These are phyloP conservation scores for Suricata suricatta DNA, from an alignment of 2,113 vertebrate species.

Conservation along the genomic window DNA sequence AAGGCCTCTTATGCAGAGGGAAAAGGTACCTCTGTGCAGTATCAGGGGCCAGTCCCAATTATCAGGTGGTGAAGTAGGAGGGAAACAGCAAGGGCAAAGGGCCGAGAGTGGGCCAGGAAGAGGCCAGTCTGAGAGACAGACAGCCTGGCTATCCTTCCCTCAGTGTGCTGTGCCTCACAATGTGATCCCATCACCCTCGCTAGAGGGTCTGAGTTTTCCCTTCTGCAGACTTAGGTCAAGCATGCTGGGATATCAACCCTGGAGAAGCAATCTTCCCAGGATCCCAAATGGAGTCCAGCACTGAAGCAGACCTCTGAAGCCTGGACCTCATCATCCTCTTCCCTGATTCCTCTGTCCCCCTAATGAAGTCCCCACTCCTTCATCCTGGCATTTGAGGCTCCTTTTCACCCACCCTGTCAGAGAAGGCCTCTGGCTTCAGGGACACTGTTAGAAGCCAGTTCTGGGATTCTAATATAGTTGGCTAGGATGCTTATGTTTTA, in stretches of 20 bases:
- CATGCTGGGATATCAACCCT: not conserved
- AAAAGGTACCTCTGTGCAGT: not conserved
- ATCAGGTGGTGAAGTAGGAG: not conserved
- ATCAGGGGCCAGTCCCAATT: conserved; percentile 13
- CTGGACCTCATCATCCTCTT: not conserved
- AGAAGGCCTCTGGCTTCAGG: conserved; percentile 7
- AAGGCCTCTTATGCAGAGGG: conserved; percentile 6
- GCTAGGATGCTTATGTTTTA: not conserved
- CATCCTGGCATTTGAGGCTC: not conserved
- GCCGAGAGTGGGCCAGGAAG: not conserved
- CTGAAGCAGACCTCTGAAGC: conserved; percentile 13
- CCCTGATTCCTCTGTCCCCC: not conserved
- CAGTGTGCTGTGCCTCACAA: not conserved
- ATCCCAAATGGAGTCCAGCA: conserved; percentile 9
- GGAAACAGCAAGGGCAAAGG: not conserved
- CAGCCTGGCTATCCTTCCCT: not conserved
- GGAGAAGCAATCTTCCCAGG: not conserved
- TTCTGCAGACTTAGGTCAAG: conserved; percentile 16
- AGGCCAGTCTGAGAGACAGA: not conserved
- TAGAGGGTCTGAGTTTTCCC: not conserved
- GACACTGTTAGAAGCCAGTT: conserved; percentile 4
- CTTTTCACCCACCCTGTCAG: not conserved
- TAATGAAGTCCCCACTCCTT: not conserved
- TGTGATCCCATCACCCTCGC: not conserved
- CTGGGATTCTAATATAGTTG: not conserved